Evolutionary conservation across 2,888 invertebrate species (phyloP).

Genomic region (Catocala fraxini): DNA sequence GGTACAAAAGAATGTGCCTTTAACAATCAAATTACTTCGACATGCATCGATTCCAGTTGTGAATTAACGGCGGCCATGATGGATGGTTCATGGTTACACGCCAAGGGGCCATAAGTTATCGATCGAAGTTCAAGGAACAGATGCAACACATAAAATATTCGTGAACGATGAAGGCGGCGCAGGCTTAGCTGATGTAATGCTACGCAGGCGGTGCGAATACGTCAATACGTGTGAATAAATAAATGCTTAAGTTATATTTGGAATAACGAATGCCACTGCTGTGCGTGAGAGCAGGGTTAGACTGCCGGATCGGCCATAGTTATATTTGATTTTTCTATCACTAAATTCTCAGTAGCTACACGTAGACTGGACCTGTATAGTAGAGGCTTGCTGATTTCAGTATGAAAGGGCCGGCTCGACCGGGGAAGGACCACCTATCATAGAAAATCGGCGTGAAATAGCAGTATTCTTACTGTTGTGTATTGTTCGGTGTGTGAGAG

Average conservation of each 20-base stretch:
- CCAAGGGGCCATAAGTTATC: constrained; percentile 47
- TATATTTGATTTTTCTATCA: too few species aligned
- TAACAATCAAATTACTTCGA: constrained; percentile 44
- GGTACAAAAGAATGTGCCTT: constrained; percentile 11
- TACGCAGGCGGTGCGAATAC: neutral
- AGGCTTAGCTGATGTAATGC: constrained; percentile 38
- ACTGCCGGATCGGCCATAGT: too few species aligned
- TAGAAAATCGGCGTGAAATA: too few species aligned
- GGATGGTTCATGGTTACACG: constrained; percentile 40
- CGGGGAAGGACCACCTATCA: too few species aligned
- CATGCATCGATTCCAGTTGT: constrained; percentile 39
- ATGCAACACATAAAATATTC: constrained; percentile 45
- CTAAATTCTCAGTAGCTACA: too few species aligned
- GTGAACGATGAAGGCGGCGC: constrained; percentile 29
- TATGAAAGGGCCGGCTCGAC: too few species aligned
- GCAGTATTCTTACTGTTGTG: too few species aligned
- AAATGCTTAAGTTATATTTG: neutral
- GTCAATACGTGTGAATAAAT: neutral
- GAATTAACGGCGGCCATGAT: constrained; percentile 38
- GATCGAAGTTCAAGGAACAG: constrained; percentile 50
- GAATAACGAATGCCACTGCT: neutral
- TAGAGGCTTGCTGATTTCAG: too few species aligned
- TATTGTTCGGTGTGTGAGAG: too few species aligned
- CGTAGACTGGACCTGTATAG: too few species aligned
- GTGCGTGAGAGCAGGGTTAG: too few species aligned